Conservation (phyloP, 2,888 invertebrate genomes). For the Amiota minor region DNA sequence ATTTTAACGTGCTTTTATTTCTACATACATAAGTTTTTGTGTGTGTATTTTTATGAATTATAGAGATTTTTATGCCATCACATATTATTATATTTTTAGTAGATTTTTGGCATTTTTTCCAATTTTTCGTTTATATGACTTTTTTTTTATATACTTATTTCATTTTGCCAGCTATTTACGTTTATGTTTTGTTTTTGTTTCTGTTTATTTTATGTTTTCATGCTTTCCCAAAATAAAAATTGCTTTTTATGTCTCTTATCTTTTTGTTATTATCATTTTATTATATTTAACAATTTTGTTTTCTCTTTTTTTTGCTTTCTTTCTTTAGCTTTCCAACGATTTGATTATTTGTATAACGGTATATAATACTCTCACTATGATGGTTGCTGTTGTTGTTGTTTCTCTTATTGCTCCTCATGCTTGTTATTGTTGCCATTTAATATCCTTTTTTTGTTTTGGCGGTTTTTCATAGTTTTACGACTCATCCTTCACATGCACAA, state of each 20-base stretch:
- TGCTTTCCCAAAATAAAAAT: slow-evolving; percentile 50
- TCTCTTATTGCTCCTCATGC: not conserved
- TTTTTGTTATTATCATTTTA: slow-evolving; percentile 34
- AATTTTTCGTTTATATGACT: slow-evolving; percentile 40
- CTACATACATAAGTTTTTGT: not conserved
- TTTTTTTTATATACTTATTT: slow-evolving; percentile 38
- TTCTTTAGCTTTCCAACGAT: not conserved
- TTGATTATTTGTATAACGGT: not conserved
- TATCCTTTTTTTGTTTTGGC: slow-evolving; percentile 37
- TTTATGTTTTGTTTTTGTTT: slow-evolving; percentile 37
- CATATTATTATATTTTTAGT: slow-evolving; percentile 58
- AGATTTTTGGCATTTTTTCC: slow-evolving; percentile 43
- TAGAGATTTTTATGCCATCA: slow-evolving; percentile 65
- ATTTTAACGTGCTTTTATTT: too few species aligned
- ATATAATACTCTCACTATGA: too few species aligned
- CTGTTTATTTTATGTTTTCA: not conserved
- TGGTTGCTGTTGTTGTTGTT: not conserved
- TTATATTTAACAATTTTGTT: not conserved
- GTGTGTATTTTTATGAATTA: slow-evolving; percentile 56
- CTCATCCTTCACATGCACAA: slow-evolving; percentile 34
- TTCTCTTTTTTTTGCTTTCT: not conserved
- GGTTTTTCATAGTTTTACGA: slow-evolving; percentile 47
- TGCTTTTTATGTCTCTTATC: slow-evolving; percentile 60
- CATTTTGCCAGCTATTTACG: slow-evolving; percentile 37
- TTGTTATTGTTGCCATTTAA: slow-evolving; percentile 24